Evolutionary conservation across 2,888 invertebrate genomes (phyloP).

Genomic region (Pyrrhosoma nymphula): DNA sequence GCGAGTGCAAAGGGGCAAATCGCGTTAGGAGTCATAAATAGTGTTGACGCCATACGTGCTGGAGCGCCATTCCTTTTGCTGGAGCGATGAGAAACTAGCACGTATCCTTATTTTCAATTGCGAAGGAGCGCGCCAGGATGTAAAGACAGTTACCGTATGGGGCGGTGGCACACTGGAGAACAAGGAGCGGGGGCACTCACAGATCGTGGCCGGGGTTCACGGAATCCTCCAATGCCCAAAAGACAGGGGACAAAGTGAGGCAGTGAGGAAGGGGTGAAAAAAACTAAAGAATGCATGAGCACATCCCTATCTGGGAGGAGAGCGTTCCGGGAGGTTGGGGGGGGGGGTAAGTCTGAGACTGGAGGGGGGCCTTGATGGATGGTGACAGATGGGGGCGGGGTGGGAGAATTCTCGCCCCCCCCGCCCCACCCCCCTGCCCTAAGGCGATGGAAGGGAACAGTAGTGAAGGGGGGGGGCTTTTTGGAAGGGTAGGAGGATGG

Average conservation of each 20-base stretch:
- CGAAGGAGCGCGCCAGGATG: too few species aligned
- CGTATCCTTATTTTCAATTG: too few species aligned
- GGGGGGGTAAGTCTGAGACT: background rate
- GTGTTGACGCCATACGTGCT: too few species aligned
- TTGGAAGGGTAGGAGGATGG: background rate
- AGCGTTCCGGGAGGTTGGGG: background rate
- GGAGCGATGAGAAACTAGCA: too few species aligned
- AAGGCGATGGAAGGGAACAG: background rate
- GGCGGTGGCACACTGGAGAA: too few species aligned
- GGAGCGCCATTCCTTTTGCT: too few species aligned
- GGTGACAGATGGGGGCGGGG: background rate
- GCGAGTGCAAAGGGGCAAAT: too few species aligned
- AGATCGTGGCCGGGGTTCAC: too few species aligned
- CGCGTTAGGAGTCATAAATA: too few species aligned
- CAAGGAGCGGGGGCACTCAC: too few species aligned
- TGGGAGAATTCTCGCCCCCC: background rate
- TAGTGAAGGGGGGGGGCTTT: background rate
- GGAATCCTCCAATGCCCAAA: background rate
- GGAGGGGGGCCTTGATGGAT: constrained; percentile 42
- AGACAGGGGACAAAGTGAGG: background rate
- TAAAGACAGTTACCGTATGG: too few species aligned
- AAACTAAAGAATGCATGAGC: constrained; percentile 51
- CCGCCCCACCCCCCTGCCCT: background rate
- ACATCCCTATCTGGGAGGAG: constrained; percentile 44
- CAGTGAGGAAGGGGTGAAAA: background rate